Conservation (phyloP, 2,113 vertebrate species). For the Callithrix jacchus region DNA sequence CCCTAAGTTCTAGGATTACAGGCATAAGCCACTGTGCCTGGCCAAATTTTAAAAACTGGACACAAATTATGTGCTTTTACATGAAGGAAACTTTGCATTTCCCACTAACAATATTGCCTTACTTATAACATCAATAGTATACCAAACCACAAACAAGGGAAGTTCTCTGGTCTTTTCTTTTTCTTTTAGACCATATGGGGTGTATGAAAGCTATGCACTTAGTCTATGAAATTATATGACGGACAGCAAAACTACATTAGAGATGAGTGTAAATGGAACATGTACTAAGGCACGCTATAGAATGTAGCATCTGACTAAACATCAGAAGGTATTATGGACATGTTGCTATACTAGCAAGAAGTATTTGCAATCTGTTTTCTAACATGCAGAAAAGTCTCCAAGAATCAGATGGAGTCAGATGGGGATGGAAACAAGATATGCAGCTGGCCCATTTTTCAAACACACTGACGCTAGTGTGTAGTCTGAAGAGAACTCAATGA, state of each 20-base stretch:
- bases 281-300: neutral
- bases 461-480: neutral
- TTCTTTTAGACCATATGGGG: neutral
- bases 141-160: neutral
- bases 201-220: neutral
- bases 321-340: neutral
- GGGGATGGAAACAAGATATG: neutral
- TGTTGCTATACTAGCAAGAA: conserved; percentile 32
- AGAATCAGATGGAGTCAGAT: conserved; percentile 47
- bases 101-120: neutral
- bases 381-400: conserved; percentile 37
- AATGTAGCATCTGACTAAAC: neutral
- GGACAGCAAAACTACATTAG: conserved; percentile 6
- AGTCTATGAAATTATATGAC: conserved; percentile 1
- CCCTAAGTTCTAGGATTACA: too few species aligned
- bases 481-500: conserved; percentile 25
- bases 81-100: neutral
- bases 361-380: conserved; percentile 41
- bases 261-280: neutral
- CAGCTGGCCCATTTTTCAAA: conserved; percentile 53
- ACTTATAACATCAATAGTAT: neutral
- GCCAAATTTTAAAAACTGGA: conserved; percentile 16
- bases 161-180: neutral
- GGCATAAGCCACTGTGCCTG: too few species aligned
- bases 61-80: neutral